Conservation (phyloP, 2,797 vertebrate species). For the Nyctalus aviator region DNA sequence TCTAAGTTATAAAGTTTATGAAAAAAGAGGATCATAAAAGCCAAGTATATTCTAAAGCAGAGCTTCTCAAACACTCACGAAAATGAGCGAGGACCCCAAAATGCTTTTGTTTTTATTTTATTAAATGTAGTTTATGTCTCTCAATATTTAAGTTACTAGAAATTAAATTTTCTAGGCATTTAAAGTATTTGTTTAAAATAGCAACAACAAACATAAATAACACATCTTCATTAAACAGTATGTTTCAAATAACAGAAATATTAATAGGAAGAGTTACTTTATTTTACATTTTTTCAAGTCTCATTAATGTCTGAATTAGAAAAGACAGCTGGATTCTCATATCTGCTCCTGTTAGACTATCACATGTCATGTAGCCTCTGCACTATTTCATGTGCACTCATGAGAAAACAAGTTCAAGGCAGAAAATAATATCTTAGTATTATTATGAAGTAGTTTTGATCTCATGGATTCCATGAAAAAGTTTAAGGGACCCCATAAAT, state of each 20-base stretch:
- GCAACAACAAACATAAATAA: background rate
- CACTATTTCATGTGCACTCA: background rate
- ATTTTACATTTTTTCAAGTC: slow-evolving; percentile 17
- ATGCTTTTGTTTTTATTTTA: too few species aligned
- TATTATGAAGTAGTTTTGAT: slow-evolving; percentile 18
- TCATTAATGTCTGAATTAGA: background rate
- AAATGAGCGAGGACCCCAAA: background rate
- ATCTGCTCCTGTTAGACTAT: background rate
- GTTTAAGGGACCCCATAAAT: background rate
- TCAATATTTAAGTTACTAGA: background rate
- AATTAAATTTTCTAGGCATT: background rate
- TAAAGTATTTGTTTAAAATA: slow-evolving; percentile 12
- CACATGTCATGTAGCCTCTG: background rate
- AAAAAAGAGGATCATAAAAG: background rate
- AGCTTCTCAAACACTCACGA: background rate
- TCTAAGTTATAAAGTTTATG: background rate
- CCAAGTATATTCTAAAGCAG: background rate
- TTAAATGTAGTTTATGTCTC: background rate
- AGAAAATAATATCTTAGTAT: background rate
- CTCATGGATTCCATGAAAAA: background rate
- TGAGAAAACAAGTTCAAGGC: background rate
- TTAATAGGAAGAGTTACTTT: background rate
- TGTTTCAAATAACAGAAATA: slow-evolving; percentile 10
- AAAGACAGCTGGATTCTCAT: background rate
- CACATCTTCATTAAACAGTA: background rate